A percentile compares a stretch with the other conserved stretches of the same genome.
These are phyloP conservation scores for Bicyclus anynana DNA, from an alignment of 1,140 invertebrate genomes.

Conservation along the genomic window DNA sequence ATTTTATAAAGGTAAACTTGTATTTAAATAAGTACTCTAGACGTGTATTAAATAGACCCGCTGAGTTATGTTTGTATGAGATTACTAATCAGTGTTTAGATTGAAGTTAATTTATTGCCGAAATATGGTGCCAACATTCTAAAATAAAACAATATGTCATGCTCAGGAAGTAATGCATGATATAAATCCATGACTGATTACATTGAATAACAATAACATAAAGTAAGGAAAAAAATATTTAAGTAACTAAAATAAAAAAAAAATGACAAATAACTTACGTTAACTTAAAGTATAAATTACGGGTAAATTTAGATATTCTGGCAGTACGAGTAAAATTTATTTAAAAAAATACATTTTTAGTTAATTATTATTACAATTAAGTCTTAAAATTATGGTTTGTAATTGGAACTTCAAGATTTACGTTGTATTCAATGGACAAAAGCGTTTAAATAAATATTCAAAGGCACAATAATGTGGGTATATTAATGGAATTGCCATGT, in stretches of 20 bases:
- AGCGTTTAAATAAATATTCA: slow-evolving; percentile 19
- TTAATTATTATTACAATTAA: background rate
- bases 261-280: no score
- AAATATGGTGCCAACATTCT: background rate
- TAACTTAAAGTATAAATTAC: no score
- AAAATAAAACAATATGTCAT: background rate
- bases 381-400: background rate
- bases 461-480: slow-evolving; percentile 28
- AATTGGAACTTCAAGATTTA: background rate
- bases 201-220: no score
- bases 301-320: no score
- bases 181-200: no score
- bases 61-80: slow-evolving; percentile 10
- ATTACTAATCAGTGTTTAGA: slow-evolving; percentile 7
- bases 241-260: no score
- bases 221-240: no score
- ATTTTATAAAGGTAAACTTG: slow-evolving; percentile 11
- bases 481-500: slow-evolving; percentile 38
- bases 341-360: no score
- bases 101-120: slow-evolving; percentile 4
- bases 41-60: slow-evolving; percentile 8
- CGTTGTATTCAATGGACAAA: slow-evolving; percentile 3
- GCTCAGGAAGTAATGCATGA: no score
- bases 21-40: slow-evolving; percentile 10
- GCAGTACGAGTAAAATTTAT: no score